Evolutionary conservation across 2,888 invertebrate genomes (phyloP).

Genomic region (Teinopalpus imperialis): DNA sequence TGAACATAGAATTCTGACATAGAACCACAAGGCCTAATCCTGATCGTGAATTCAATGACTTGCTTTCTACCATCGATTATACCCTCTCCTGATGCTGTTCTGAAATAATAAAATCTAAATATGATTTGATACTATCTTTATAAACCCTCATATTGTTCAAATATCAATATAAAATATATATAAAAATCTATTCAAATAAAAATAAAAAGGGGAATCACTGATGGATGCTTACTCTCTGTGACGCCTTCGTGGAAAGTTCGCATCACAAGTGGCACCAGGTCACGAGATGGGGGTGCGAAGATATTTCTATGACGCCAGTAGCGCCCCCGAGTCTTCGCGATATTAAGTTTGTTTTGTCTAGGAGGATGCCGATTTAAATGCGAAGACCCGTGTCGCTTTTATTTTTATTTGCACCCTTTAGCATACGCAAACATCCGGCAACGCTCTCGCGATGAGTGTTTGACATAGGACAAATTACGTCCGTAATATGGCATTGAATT

Average conservation of each 20-base stretch:
- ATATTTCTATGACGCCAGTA: constrained; percentile 20
- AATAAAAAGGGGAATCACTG: no score
- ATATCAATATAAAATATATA: no score
- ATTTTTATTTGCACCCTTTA: constrained; percentile 25
- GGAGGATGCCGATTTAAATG: constrained; percentile 52
- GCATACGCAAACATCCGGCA: constrained; percentile 24
- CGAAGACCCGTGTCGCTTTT: constrained; percentile 39
- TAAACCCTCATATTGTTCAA: no score
- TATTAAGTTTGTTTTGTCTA: constrained; percentile 59
- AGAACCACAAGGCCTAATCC: no score
- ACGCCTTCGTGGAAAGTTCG: background rate
- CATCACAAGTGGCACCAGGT: background rate
- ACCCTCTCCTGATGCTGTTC: no score
- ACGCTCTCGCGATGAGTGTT: constrained; percentile 11
- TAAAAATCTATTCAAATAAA: no score
- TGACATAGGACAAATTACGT: constrained; percentile 5
- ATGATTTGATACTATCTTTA: no score
- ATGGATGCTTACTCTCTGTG: no score
- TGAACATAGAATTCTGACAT: no score
- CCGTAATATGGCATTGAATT: constrained; percentile 23
- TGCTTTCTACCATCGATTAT: no score
- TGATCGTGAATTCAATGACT: no score
- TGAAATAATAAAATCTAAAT: no score
- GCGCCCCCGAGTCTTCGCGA: constrained; percentile 36
- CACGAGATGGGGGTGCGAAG: background rate